Evolutionary conservation across 2,113 vertebrate species (phyloP).

Genomic region (Scortum barcoo): DNA sequence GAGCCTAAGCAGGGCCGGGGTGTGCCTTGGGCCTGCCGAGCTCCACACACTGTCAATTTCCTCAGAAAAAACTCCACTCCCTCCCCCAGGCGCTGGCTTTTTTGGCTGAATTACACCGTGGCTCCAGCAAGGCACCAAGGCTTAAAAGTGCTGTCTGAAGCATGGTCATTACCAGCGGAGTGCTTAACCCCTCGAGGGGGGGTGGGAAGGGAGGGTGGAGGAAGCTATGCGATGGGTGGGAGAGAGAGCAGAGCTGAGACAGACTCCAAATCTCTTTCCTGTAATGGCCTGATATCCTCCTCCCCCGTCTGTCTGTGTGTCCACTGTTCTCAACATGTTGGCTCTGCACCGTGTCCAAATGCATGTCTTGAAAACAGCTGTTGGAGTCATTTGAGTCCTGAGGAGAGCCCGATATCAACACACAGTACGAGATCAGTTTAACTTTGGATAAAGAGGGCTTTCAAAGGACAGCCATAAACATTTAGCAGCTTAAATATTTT

Average conservation of each 20-base stretch:
- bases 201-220: neutral
- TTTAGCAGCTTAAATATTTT: constrained; percentile 40
- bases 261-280: constrained; percentile 68
- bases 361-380: constrained; percentile 66
- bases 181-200: constrained; percentile 66
- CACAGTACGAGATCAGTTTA: constrained; percentile 44
- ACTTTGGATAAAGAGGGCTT: constrained; percentile 47
- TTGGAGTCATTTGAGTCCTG: constrained; percentile 56
- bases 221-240: constrained; percentile 44
- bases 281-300: constrained; percentile 65
- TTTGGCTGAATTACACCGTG: constrained; percentile 64
- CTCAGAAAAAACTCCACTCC: constrained; percentile 61
- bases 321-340: constrained; percentile 54
- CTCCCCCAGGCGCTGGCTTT: constrained; percentile 70
- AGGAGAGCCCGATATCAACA: constrained; percentile 41
- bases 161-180: constrained; percentile 78
- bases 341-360: constrained; percentile 51
- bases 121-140: constrained; percentile 61
- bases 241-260: constrained; percentile 57
- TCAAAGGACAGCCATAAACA: constrained; percentile 46
- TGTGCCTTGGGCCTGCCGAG: constrained; percentile 72
- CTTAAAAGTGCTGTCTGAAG: constrained; percentile 79
- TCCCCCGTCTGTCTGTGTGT: constrained; percentile 48
- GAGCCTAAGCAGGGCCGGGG: constrained; percentile 64
- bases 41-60: constrained; percentile 77